Conservation (phyloP, 2,888 invertebrate species). For the Aquatica leii region DNA sequence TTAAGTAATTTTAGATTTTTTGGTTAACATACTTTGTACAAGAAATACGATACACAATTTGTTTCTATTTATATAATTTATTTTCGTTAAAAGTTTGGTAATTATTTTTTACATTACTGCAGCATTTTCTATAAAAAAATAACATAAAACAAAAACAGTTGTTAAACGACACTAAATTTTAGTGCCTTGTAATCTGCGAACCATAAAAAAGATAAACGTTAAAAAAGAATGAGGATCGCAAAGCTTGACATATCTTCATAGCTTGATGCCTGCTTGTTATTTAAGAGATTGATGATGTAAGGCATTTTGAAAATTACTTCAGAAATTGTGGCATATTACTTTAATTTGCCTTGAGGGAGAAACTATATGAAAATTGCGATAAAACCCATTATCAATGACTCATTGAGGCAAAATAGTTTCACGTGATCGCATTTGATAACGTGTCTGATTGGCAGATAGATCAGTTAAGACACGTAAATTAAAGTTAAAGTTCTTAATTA, state of each 20-base stretch:
- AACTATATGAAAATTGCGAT: slow-evolving; percentile 25
- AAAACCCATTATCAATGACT: slow-evolving; percentile 28
- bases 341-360: slow-evolving; percentile 34
- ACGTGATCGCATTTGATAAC: slow-evolving; percentile 2
- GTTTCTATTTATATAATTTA: neutral
- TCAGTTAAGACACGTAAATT: neutral
- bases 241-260: slow-evolving; percentile 43
- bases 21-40: too few relatives aligned
- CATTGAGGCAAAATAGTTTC: slow-evolving; percentile 16
- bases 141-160: neutral
- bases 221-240: slow-evolving; percentile 28
- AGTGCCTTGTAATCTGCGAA: slow-evolving; percentile 41
- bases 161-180: neutral
- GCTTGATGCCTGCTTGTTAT: slow-evolving; percentile 43
- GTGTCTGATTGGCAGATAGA: neutral
- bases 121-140: neutral
- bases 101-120: too few relatives aligned
- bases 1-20: too few relatives aligned
- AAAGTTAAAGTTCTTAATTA: too few relatives aligned
- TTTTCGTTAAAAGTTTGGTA: neutral
- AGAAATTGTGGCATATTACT: slow-evolving; percentile 40
- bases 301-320: slow-evolving; percentile 38
- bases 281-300: slow-evolving; percentile 43
- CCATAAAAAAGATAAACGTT: slow-evolving; percentile 40
- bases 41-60: neutral